Percentiles rank a stretch among this genome's conserved stretches.
Evolutionary conservation across 2,888 invertebrate genomes (phyloP).

Genomic region (Philhelius pedissequus): DNA sequence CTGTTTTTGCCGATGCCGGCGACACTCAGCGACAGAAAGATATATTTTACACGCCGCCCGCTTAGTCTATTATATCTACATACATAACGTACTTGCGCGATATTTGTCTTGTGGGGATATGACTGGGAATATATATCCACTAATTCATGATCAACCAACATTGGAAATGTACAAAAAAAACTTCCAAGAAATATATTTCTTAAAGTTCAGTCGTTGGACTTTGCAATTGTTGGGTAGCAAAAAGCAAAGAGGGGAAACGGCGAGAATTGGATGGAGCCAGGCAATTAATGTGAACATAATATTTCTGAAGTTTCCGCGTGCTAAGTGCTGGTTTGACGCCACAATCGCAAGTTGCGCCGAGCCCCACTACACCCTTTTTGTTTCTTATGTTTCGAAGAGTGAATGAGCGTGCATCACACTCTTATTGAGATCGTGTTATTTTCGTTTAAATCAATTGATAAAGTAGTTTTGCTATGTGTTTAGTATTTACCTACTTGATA

Average conservation of each 20-base stretch:
- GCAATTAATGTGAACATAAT: conserved; percentile 53
- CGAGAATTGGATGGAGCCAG: conserved; percentile 1
- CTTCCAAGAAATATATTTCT: background rate
- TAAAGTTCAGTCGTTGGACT: background rate
- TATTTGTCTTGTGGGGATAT: background rate
- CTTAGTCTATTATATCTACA: conserved; percentile 31
- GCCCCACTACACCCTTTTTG: background rate
- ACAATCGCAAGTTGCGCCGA: conserved; percentile 1
- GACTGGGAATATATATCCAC: background rate
- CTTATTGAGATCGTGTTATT: conserved; percentile 42
- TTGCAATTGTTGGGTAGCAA: background rate
- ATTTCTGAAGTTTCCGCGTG: conserved; percentile 40
- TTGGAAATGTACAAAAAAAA: background rate
- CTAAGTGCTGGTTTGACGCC: conserved; percentile 54
- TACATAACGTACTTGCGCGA: too few species aligned
- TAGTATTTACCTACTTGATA: background rate
- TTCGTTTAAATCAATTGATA: conserved; percentile 39
- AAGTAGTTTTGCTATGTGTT: conserved; percentile 15
- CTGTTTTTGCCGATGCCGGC: background rate
- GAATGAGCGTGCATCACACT: conserved; percentile 33
- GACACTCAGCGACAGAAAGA: conserved; percentile 22
- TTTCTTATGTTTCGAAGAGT: background rate
- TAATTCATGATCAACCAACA: conserved; percentile 29
- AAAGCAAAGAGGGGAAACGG: background rate
- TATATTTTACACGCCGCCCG: background rate